Evolutionary conservation across 2,797 vertebrate species (phyloP).

Genomic region (Ctenopoma multispine): DNA sequence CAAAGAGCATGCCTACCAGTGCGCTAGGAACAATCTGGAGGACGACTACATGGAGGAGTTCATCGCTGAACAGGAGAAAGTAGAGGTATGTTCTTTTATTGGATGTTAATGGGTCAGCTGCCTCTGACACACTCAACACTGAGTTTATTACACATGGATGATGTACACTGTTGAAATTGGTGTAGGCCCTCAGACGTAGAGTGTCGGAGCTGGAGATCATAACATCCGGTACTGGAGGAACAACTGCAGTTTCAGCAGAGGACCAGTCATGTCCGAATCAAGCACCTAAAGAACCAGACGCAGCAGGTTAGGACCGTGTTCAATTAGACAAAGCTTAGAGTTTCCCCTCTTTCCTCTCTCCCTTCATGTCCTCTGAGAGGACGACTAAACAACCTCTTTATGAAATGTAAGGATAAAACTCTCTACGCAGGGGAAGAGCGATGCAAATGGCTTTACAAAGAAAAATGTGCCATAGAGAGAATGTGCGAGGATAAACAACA

Average conservation of each 20-base stretch:
- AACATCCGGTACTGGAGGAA: not conserved
- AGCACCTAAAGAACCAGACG: constrained; percentile 17
- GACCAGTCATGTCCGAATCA: constrained; percentile 66
- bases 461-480: constrained; percentile 79
- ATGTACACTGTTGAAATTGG: not conserved
- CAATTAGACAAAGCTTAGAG: not conserved
- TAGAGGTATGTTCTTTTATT: constrained; percentile 77
- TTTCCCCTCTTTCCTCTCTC: not conserved
- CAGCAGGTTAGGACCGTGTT: constrained; percentile 45
- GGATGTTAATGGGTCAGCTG: too few species aligned
- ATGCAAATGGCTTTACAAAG: constrained; percentile 69
- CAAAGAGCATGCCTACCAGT: constrained; percentile 91
- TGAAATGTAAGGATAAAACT: not conserved
- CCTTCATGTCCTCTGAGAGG: not conserved
- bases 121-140: not conserved
- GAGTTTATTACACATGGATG: not conserved
- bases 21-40: constrained; percentile 89
- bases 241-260: not conserved
- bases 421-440: constrained; percentile 51
- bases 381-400: not conserved
- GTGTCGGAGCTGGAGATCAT: constrained; percentile 73
- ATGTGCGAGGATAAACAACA: constrained; percentile 82
- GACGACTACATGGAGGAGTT: constrained; percentile 91
- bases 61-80: constrained; percentile 87
- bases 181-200: constrained; percentile 73